phyloP scores from a whole-genome alignment of 2,888 invertebrate species.

The Anagyrus pseudococci region DNA sequence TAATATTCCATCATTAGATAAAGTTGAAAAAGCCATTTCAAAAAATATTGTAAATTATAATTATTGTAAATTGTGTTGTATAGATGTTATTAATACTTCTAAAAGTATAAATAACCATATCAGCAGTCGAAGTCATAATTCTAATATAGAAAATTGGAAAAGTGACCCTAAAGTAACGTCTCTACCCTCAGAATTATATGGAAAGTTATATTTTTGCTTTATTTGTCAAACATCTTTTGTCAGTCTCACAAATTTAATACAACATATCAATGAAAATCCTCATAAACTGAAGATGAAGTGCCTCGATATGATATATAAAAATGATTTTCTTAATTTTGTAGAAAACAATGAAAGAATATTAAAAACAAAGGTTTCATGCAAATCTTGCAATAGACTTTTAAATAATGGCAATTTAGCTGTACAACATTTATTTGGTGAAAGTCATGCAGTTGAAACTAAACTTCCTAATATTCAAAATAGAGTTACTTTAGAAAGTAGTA shows the following conservation, averaged over 20 bases:
- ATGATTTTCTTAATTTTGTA: neutral
- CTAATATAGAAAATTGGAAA: neutral
- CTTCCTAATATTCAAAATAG: constrained; percentile 1
- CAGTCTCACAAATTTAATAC: neutral
- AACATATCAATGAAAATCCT: constrained; percentile 3
- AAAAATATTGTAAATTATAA: neutral
- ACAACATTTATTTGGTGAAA: constrained; percentile 1
- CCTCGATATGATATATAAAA: neutral
- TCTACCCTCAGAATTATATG: neutral
- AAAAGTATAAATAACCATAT: neutral
- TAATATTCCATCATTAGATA: too few relatives aligned
- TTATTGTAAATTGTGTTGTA: neutral
- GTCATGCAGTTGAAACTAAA: neutral
- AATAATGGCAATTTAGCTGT: neutral
- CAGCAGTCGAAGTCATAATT: neutral
- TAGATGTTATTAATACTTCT: neutral
- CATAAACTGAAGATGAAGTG: constrained; percentile 1
- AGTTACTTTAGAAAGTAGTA: constrained; percentile 1
- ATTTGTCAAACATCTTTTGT: constrained; percentile 13
- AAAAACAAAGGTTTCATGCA: neutral
- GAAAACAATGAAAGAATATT: neutral
- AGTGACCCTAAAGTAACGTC: neutral
- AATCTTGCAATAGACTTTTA: constrained; percentile 1
- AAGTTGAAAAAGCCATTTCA: too few relatives aligned
- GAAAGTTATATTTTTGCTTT: constrained; percentile 18